Conservation (phyloP, 1,140 invertebrate species). For the Stegodyphus dumicola region DNA sequence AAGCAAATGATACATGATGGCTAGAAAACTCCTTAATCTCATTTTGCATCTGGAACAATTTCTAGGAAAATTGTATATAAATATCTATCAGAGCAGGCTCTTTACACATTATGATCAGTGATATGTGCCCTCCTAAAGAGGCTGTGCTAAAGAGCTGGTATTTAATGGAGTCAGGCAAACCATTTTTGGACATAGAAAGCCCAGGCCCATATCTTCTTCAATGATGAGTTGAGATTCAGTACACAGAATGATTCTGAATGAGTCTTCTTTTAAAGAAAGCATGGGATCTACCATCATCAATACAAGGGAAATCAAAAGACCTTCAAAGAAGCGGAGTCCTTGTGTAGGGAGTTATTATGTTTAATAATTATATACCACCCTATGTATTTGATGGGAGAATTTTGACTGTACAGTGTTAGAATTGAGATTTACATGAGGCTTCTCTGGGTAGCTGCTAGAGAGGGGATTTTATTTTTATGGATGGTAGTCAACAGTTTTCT, state of each 20-base stretch:
- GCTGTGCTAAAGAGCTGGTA: too few relatives aligned
- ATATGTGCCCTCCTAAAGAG: too few relatives aligned
- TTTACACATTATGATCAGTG: too few relatives aligned
- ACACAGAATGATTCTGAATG: conserved; percentile 65
- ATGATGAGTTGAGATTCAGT: conserved; percentile 15
- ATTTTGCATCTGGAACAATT: too few relatives aligned
- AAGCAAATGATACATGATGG: too few relatives aligned
- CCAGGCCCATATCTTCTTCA: background rate
- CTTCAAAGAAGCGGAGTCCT: background rate
- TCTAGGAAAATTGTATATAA: too few relatives aligned
- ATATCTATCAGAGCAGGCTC: too few relatives aligned
- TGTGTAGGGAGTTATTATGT: background rate
- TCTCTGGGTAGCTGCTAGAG: background rate
- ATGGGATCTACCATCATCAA: background rate
- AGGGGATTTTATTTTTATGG: background rate
- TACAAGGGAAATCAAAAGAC: background rate
- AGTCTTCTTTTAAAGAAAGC: background rate
- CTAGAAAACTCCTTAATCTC: too few relatives aligned
- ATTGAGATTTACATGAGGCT: background rate
- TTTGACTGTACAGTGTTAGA: background rate
- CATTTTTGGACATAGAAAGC: background rate
- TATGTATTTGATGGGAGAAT: background rate
- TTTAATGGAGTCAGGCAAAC: background rate
- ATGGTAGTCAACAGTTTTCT: background rate
- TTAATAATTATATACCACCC: background rate